Base-by-base conservation (phyloP, 1,140 invertebrate genomes). In the Macrosteles quadrilineatus region DNA sequence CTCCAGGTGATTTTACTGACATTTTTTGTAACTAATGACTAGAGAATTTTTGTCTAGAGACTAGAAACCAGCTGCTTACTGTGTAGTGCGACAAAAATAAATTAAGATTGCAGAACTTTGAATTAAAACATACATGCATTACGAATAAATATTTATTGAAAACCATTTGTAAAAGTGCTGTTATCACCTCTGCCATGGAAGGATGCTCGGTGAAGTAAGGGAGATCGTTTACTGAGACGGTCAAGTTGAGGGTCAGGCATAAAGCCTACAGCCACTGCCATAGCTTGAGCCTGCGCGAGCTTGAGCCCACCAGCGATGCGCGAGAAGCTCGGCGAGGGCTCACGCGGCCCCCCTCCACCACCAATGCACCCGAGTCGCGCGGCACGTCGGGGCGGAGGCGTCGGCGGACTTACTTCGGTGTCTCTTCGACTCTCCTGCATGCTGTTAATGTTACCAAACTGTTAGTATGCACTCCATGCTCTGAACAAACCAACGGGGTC, bases 261-360 rank as follows among this genome's bases (percentile, higher is more conserved):
- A 77, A 91, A 87, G 68, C 91, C 89, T 31, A 88, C 85, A 68
- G 90, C 89, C 27, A 87, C 84, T 66, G 91, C 90, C 83, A 93
- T 89, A 45, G 90, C 90, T 83, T 92, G 88, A 53, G 86, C 86
- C 77, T 91, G 90, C 57, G 90, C 89, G 70, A 93, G 80, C 78
- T 90, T 89, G 25, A 92, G 81, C 25, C 90, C 90, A 75, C 88
- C 88, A 55, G 89, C 90, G 72, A 89, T 84, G 74, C 70, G 65
- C 31, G 73, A 68, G 66, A 72, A 72, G 32, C 67, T 72, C 1
- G 68, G 68, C 36, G 71, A 50, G 55, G 57, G 63, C 11, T 47
- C 36, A 1, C 47, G 21, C 17, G 19, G n/a, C 4, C 43, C 43
- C 27, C 19, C 47, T 27, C 17, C 21, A 25, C 70, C 59, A 45